Conservation (phyloP, 92 coral and sea anemone species). For the Parazoanthus swiftii region DNA sequence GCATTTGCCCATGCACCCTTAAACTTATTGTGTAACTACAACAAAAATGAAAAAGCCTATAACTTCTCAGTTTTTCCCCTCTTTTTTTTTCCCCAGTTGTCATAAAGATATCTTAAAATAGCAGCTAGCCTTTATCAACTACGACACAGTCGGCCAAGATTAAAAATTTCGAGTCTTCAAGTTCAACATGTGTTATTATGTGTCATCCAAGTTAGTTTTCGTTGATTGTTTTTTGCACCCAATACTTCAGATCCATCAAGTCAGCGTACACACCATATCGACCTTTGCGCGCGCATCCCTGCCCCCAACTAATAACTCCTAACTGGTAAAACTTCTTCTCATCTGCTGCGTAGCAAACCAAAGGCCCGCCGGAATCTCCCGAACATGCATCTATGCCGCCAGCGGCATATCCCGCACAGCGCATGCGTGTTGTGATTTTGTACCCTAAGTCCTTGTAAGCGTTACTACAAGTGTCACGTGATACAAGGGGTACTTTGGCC, state of each 20-base stretch:
- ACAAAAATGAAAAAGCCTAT: too few species aligned
- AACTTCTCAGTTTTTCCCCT: too few species aligned
- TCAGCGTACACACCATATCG: constrained; percentile 91
- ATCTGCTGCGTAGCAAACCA: constrained; percentile 53
- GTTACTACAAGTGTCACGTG: constrained; percentile 63
- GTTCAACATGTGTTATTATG: too few species aligned
- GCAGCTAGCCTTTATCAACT: too few species aligned
- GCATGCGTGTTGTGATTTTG: constrained; percentile 74
- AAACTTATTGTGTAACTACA: too few species aligned
- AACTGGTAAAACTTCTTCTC: constrained; percentile 63
- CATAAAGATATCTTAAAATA: too few species aligned
- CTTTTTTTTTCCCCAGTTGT: too few species aligned
- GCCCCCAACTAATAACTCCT: constrained; percentile 85
- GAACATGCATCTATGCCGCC: constrained; percentile 87
- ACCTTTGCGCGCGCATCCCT: constrained; percentile 84
- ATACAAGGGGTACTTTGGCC: constrained; percentile 72
- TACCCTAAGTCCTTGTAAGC: constrained; percentile 71
- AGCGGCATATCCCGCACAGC: constrained; percentile 76
- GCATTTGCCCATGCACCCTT: too few species aligned
- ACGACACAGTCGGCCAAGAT: too few species aligned
- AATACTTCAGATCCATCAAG: constrained; percentile 71
- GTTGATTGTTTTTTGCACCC: constrained; percentile 74
- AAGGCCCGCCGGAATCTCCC: constrained; percentile 90
- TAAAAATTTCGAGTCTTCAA: too few species aligned
- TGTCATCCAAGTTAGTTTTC: neutral